Conservation (phyloP, 2,888 invertebrate genomes). For the Volucella inanis region DNA sequence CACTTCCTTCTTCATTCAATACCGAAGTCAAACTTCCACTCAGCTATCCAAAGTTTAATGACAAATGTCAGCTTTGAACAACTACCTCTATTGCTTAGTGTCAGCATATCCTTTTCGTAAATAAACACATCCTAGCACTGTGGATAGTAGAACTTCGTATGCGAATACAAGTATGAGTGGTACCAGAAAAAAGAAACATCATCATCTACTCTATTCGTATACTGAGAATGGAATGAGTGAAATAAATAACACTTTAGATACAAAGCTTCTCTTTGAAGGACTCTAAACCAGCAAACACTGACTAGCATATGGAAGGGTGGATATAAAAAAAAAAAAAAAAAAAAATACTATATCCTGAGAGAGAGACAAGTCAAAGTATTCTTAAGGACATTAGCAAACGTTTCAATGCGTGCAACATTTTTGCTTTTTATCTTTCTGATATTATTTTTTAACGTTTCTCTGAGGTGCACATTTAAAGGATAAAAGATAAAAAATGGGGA, state of each 20-base stretch:
- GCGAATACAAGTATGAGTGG: too few relatives aligned
- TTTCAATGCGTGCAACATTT: slow-evolving; percentile 68
- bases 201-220: slow-evolving; percentile 13
- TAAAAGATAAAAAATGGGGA: slow-evolving; percentile 37
- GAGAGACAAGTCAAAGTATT: slow-evolving; percentile 68
- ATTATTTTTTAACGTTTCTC: slow-evolving; percentile 34
- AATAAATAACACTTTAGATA: slow-evolving; percentile 71
- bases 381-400: slow-evolving; percentile 67
- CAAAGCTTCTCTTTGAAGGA: slow-evolving; percentile 55
- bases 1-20: slow-evolving; percentile 12
- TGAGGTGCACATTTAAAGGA: slow-evolving; percentile 56
- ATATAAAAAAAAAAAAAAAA: background rate
- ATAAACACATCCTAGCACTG: slow-evolving; percentile 42
- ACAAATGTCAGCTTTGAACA: slow-evolving; percentile 73
- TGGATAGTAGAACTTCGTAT: too few relatives aligned
- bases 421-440: slow-evolving; percentile 32
- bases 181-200: slow-evolving; percentile 37
- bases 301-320: background rate
- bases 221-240: slow-evolving; percentile 52
- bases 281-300: slow-evolving; percentile 61
- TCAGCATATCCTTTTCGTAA: slow-evolving; percentile 69
- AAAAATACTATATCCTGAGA: background rate
- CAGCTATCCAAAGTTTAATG: slow-evolving; percentile 59
- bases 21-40: slow-evolving; percentile 2
- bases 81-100: slow-evolving; percentile 66